Evolutionary conservation across 2,888 invertebrate genomes (phyloP).

Genomic region (Scaptomyza flava): DNA sequence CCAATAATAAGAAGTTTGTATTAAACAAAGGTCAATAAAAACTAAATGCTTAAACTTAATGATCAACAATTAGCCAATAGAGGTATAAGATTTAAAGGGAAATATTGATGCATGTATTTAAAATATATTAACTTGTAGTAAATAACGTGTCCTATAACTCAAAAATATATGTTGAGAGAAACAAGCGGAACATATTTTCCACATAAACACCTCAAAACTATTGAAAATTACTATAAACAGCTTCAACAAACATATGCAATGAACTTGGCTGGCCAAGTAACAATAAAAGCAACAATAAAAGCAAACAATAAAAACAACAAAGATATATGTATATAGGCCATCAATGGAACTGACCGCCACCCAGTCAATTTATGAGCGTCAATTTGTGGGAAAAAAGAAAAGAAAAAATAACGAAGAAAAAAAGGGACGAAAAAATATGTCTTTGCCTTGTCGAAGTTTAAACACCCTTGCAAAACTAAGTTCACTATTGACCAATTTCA

Average conservation of each 20-base stretch:
- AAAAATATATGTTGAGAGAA: slow-evolving; percentile 8
- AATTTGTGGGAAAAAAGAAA: slow-evolving; percentile 42
- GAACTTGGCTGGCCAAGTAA: slow-evolving; percentile 44
- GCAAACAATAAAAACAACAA: slow-evolving; percentile 24
- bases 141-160: too few species aligned
- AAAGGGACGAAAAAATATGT: neutral
- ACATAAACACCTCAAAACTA: slow-evolving; percentile 62
- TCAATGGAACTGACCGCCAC: slow-evolving; percentile 44
- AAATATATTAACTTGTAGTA: too few species aligned
- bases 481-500: too few species aligned
- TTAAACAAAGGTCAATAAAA: too few species aligned
- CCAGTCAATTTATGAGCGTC: slow-evolving; percentile 66
- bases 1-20: too few species aligned
- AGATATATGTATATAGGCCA: slow-evolving; percentile 41
- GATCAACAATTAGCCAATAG: too few species aligned
- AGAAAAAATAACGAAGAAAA: neutral
- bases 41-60: too few species aligned
- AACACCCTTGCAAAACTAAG: neutral
- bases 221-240: slow-evolving; percentile 73
- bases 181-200: slow-evolving; percentile 65
- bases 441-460: neutral
- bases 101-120: too few species aligned
- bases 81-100: too few species aligned
- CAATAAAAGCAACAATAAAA: slow-evolving; percentile 23
- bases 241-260: slow-evolving; percentile 34